Evolutionary conservation across 2,113 vertebrate genomes (phyloP), one percentile per base, ranked within the genome.

Genomic region (Accipiter virgatus): DNA sequence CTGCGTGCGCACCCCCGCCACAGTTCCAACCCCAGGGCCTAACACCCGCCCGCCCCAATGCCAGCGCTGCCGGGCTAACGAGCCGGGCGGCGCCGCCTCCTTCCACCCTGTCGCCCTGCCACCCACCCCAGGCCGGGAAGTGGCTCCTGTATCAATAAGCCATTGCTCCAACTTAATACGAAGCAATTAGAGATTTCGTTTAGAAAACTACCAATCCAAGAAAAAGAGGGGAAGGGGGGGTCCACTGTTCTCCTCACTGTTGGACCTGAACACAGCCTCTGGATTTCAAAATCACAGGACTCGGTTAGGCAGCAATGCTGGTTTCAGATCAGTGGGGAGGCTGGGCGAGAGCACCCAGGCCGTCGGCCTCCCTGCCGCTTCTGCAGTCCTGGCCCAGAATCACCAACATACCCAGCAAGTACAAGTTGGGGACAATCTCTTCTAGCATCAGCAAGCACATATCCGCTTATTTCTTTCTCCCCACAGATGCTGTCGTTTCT

Each of bases 1-100:
- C 48, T 2, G 1, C 1, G 1, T 2, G 6, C 1, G 2, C 3
- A 11, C 6, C 17, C 13, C n/a, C 2, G 4, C 21, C 2, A 0
- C 22, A 29, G 34, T 6, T 16, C 71, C 0, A 0, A 47, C 11
- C 7, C n/a, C 4, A 0, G 16, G 6, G 17, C n/a, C 29, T 43
- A 67, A 17, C 1, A 13, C 10, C 10, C 2, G 3, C 38, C 55
- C 1, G 3, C 38, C 26, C n/a, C 25, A 48, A 7, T 1, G 0
- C 26, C 8, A 7, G 9, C 5, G 10, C 27, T 42, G 38, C 62
- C 38, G 3, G 4, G 25, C 47, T 31, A 34, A 32, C 22, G 10
- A 52, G 17, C 4, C 2, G 18, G 11, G 16, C 1, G 1, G 11
- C 40, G 55, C 3, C 0, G 19, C 56, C 19, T 31, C 48, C 36